These are phyloP conservation scores for Python bivittatus DNA, from an alignment of 2,113 vertebrate genomes.

Conservation along the genomic window DNA sequence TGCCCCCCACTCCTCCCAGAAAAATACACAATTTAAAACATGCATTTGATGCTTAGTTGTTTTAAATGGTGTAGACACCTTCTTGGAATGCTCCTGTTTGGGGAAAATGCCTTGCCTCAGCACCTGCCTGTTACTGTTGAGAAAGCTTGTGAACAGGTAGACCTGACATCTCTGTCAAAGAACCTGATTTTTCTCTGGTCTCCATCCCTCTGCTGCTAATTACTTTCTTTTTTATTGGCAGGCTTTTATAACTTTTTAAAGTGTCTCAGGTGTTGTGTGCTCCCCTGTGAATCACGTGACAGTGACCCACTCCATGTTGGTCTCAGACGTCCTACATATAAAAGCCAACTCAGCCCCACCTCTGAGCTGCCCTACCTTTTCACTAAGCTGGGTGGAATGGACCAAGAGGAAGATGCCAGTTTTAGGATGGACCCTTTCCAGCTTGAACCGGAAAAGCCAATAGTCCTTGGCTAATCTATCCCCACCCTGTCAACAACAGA, in stretches of 20 bases:
- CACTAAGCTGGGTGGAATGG: neutral
- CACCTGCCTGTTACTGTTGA: neutral
- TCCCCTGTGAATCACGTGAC: neutral
- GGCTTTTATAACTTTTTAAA: neutral
- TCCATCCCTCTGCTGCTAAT: neutral
- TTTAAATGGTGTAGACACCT: neutral
- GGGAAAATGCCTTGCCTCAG: neutral
- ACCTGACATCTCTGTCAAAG: neutral
- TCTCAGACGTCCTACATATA: neutral
- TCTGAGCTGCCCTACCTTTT: neutral
- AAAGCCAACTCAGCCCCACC: neutral
- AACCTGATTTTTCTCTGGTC: neutral
- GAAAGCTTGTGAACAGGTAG: neutral
- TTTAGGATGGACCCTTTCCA: neutral
- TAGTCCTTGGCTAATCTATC: neutral
- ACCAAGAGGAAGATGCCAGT: neutral
- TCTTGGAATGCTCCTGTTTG: neutral
- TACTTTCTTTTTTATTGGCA: neutral
- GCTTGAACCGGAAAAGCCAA: neutral
- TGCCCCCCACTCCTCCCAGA: no score
- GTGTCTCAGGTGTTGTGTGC: neutral
- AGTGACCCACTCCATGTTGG: no score
- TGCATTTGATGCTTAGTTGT: neutral
- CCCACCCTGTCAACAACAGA: neutral
- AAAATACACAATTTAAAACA: neutral